Evolutionary conservation across 2,888 invertebrate species (phyloP).

Genomic region (Caenorhabditis sp.): DNA sequence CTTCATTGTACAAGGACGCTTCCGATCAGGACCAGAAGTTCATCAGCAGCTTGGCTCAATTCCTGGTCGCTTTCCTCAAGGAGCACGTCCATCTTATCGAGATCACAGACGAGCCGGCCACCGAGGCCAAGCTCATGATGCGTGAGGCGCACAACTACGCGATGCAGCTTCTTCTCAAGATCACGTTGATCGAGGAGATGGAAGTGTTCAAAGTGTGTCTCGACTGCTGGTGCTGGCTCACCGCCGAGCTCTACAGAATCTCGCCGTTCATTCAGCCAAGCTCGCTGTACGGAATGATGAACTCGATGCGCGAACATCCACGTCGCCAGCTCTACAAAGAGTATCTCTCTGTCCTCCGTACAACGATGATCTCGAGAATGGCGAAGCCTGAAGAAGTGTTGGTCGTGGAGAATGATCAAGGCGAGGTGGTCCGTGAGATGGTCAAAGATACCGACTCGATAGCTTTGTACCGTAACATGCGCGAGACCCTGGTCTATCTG

Average conservation of each 20-base stretch:
- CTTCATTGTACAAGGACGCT: conserved; percentile 94
- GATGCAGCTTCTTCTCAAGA: conserved; percentile 84
- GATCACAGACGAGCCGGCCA: conserved; percentile 49
- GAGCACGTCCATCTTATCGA: conserved; percentile 89
- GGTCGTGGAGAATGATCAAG: conserved; percentile 99
- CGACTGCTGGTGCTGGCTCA: conserved; percentile 97
- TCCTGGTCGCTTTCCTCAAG: conserved; percentile 96
- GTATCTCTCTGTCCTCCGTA: conserved; percentile 87
- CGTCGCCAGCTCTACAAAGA: conserved; percentile 53
- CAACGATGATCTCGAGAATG: conserved; percentile 99
- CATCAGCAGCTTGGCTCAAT: conserved; percentile 97
- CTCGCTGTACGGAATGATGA: conserved; percentile 51
- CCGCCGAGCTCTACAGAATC: conserved; percentile 94
- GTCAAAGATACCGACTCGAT: conserved; percentile 99
- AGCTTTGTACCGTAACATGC: conserved; percentile 98
- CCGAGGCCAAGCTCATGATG: conserved; percentile 36
- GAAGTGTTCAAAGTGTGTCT: conserved; percentile 99
- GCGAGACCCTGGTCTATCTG: conserved; percentile 89
- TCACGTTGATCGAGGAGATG: conserved; percentile 97
- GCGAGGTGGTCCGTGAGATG: conserved; percentile 97
- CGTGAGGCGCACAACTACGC: conserved; percentile 76
- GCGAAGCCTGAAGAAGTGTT: conserved; percentile 99
- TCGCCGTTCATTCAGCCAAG: conserved; percentile 87
- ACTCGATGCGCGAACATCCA: conserved; percentile 42
- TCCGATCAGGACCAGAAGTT: conserved; percentile 98